A percentile compares a stretch with the other conserved stretches of the same genome.
phyloP scores from a whole-genome alignment of 64 coral and sea anemone genomes.

The Porites lutea region DNA sequence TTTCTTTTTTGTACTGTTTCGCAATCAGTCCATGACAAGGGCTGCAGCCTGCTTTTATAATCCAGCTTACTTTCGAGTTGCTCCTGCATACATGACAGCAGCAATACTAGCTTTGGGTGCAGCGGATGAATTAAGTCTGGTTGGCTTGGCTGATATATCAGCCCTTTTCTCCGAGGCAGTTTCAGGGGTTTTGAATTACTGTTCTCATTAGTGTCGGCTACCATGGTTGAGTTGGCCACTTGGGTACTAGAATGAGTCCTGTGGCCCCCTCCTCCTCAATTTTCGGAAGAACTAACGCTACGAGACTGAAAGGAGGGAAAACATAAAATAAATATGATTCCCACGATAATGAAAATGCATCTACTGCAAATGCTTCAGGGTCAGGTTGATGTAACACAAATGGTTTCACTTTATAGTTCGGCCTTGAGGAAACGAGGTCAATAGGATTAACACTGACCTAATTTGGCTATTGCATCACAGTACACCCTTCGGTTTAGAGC shows the following conservation, averaged over 20 bases:
- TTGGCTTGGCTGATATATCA: constrained; percentile 14
- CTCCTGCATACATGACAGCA: not conserved
- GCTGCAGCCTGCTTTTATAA: not conserved
- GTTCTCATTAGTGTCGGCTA: constrained; percentile 16
- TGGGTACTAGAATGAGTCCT: constrained; percentile 28
- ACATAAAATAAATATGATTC: constrained; percentile 40
- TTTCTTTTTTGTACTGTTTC: constrained; percentile 42
- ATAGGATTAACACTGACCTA: constrained; percentile 32
- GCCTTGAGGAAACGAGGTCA: constrained; percentile 52
- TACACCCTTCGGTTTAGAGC: constrained; percentile 15
- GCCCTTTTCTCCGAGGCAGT: not conserved
- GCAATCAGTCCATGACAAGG: not conserved
- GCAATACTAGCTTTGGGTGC: constrained; percentile 11
- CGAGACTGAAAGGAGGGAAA: constrained; percentile 29
- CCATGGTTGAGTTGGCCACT: constrained; percentile 28
- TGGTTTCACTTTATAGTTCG: constrained; percentile 33
- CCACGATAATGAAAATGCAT: constrained; percentile 37
- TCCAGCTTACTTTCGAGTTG: not conserved
- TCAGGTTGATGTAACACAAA: constrained; percentile 46
- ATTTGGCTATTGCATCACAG: constrained; percentile 1
- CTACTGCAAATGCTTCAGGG: constrained; percentile 34
- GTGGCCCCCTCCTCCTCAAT: constrained; percentile 8
- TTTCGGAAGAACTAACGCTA: constrained; percentile 35
- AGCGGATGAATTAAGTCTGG: constrained; percentile 9
- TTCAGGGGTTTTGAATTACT: constrained; percentile 12